Conservation (phyloP, 2,888 invertebrate genomes). For the Limnephilus marmoratus region DNA sequence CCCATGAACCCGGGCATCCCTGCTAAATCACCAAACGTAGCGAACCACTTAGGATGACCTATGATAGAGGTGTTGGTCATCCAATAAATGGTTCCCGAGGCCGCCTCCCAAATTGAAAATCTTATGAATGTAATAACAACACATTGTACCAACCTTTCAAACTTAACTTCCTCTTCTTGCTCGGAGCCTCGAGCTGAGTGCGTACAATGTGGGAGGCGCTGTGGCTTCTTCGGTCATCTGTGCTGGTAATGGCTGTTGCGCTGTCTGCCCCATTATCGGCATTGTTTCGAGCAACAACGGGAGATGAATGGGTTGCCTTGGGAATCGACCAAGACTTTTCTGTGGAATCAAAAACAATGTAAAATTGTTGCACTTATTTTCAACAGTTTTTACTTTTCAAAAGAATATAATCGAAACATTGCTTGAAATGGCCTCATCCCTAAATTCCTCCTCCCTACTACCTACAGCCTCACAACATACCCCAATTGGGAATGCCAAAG, state of each 20-base stretch:
- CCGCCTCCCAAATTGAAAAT: not conserved
- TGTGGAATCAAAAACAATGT: not conserved
- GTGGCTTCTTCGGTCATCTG: slow-evolving; percentile 69
- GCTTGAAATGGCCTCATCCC: no score
- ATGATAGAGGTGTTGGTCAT: no score
- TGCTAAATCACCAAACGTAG: no score
- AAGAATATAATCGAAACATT: no score
- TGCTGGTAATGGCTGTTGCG: not conserved
- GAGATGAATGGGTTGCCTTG: slow-evolving; percentile 1
- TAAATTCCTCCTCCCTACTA: no score
- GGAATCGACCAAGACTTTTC: not conserved
- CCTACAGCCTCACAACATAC: no score
- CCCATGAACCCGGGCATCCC: no score
- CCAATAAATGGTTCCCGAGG: no score
- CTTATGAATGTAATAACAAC: not conserved
- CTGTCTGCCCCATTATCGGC: not conserved
- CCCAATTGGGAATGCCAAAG: no score
- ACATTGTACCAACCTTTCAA: slow-evolving; percentile 70
- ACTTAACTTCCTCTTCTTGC: slow-evolving; percentile 71
- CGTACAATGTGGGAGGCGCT: slow-evolving; percentile 73
- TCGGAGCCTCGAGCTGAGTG: slow-evolving; percentile 71
- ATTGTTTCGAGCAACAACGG: not conserved
- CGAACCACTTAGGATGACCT: no score
- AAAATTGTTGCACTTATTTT: not conserved
- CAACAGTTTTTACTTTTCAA: no score